Base-by-base conservation (phyloP, 2,797 vertebrate species). In the Hapalemur alaotrensis region DNA sequence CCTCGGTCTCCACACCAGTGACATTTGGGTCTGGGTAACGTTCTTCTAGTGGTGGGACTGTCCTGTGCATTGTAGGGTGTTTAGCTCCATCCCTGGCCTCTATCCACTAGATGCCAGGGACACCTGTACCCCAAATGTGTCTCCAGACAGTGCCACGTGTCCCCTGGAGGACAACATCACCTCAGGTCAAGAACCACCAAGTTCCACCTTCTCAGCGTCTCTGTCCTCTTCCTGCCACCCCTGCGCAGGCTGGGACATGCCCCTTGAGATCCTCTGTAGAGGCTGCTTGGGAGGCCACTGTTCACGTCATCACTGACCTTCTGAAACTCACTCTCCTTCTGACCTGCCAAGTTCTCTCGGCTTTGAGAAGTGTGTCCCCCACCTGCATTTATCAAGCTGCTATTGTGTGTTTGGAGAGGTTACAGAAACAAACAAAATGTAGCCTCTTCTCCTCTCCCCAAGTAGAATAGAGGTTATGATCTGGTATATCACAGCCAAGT, bases 191-290 rank as follows among this genome's bases (percentile, higher is more conserved):
- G 75, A 75, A 12, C 10, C 14, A 5, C 8, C 2, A 15, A 4
- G 48, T 57, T 72, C 23, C 81, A 14, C 17, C n/a, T 38, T 35
- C 32, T 30, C 2, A 1, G 76, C 10, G 32, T 63, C 76, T 48
- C 76, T 59, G n/a, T 54, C n/a, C n/a, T 48, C 82, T 79, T 23
- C 35, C 30, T 57, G 32, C 25, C 69, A 28, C 43, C 52, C n/a
- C 35, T 0, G 0, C 4, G 23, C 50, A 8, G 1, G 0, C 4
- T 6, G 54, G 63, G 69, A 65, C 14, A 0, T 5, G n/a, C 15
- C 4, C 61, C 32, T 18, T 7, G 38, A 72, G 4, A 4, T 30
- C 15, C 72, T 59, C 20, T 23, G 4, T 9, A 35, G 54, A 23
- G 48, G 13, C 30, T 91, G 35, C 52, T 35, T 14, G 54, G 38